Base-by-base conservation (phyloP, 1,140 invertebrate genomes). In the Centruroides sculpturatus region DNA sequence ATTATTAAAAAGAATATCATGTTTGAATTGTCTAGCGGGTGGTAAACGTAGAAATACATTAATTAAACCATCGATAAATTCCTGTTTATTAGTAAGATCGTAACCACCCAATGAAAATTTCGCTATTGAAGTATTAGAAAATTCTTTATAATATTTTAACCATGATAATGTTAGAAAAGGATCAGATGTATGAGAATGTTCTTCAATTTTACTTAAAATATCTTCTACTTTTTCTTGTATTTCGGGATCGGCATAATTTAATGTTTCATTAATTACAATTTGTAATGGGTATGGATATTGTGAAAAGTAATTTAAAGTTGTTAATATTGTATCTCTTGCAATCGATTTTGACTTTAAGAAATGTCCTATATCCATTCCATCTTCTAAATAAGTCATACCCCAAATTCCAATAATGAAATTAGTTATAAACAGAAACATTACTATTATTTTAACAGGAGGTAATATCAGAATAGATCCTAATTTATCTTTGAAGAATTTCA, bases 201-300 rank as follows among this genome's bases (percentile, higher is more conserved):
- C 83, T 71, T 94, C 91, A 61, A 95, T 78, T n/a, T 79, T 81
- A 58, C 81, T 78, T 0, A 88, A 86, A 34, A 95, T 72, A 47
- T 83, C 81, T 72, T 92, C 87, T 34, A 95, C 79, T 71, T 86
- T 78, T 8, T 81, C 69, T 71, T 92, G 89, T 1, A 88, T 79
- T 54, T 77, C 69, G 2, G 83, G 83, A 71, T 92, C 83, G 11
- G 87, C 89, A 74, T 95, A 92, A 69, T 93, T 82, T 50, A 91
- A 80, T 3, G 86, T 78, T 2, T 90, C 89, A 47, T 80, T 82
- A 35, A 95, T 80, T 0, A 95, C 82, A 67, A 87, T 86, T 81
- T 89, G 87, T 72, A 91, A 85, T 66, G 85, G 82, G 69, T 92
- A 92, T 0, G 89, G 89, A 73, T 88, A 92, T 72, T 92, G 89